phyloP scores from a whole-genome alignment of 2,113 vertebrate genomes.

The Brevimyrus niger region DNA sequence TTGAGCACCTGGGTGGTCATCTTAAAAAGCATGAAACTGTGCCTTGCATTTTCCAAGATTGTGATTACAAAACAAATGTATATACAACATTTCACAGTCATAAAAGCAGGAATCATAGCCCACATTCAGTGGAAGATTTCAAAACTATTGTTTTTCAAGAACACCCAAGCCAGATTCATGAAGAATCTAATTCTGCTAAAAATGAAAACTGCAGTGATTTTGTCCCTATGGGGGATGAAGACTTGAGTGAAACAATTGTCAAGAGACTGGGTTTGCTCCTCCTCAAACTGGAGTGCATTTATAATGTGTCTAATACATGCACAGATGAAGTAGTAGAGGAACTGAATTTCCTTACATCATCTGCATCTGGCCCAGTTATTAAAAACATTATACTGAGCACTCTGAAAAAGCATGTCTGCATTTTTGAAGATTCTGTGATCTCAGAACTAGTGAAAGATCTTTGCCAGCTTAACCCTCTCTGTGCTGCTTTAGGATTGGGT shows the following conservation, averaged over 20 bases:
- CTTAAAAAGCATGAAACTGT: conserved; percentile 28
- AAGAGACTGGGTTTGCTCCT: conserved; percentile 21
- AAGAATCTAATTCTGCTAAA: conserved; percentile 20
- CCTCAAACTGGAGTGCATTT: conserved; percentile 30
- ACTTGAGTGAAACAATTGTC: conserved; percentile 19
- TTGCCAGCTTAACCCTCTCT: conserved; percentile 25
- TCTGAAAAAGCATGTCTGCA: conserved; percentile 24
- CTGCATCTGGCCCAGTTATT: conserved; percentile 26
- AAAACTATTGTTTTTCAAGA: conserved; percentile 18
- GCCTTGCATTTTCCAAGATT: conserved; percentile 25
- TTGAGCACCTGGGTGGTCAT: conserved; percentile 23
- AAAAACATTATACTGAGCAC: conserved; percentile 25
- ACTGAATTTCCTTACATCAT: conserved; percentile 25
- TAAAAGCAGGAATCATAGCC: conserved; percentile 19
- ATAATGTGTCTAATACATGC: conserved; percentile 28
- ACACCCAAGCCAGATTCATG: conserved; percentile 12
- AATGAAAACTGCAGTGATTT: conserved; percentile 7
- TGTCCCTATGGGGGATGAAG: conserved; percentile 21
- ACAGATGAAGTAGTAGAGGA: conserved; percentile 27
- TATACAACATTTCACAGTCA: conserved; percentile 22
- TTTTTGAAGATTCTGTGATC: conserved; percentile 24
- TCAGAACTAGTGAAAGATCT: conserved; percentile 26
- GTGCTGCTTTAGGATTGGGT: conserved; percentile 19
- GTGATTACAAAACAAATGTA: conserved; percentile 24
- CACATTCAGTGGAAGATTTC: conserved; percentile 21